These are phyloP conservation scores for Ispidina picta DNA, from an alignment of 2,797 vertebrate species.

Conservation along the genomic window DNA sequence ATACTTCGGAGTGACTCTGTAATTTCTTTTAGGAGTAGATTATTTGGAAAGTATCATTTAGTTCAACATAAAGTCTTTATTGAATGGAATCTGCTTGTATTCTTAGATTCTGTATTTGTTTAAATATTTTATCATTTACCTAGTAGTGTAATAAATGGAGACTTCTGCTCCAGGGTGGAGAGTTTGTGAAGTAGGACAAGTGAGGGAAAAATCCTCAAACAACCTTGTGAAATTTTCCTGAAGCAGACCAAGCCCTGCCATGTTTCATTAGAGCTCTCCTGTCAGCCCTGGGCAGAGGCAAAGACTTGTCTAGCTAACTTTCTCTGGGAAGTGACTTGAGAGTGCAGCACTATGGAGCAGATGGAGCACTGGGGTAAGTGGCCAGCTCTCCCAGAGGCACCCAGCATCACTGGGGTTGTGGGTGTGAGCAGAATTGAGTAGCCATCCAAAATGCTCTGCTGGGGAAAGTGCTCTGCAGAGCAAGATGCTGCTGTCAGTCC, in stretches of 20 bases:
- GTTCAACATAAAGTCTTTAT: not conserved
- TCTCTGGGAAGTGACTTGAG: not conserved
- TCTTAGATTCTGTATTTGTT: not conserved
- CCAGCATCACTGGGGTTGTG: fast-evolving
- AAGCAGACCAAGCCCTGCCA: not conserved
- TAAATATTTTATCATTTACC: not conserved
- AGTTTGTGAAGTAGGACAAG: not conserved
- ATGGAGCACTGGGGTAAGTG: not conserved
- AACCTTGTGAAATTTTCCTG: not conserved
- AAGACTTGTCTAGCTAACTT: not conserved
- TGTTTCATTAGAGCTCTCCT: not conserved
- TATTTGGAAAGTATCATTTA: not conserved
- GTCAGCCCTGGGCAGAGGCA: not conserved
- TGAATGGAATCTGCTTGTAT: not conserved
- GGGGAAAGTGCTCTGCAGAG: not conserved
- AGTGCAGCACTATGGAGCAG: not conserved
- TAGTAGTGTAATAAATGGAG: not conserved
- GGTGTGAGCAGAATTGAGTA: not conserved
- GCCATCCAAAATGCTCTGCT: not conserved
- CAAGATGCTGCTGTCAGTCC: not conserved
- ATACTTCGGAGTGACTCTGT: not conserved
- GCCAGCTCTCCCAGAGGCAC: not conserved
- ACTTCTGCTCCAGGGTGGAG: not conserved
- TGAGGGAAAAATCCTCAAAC: not conserved
- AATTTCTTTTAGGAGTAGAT: not conserved